These are phyloP conservation scores for Turritopsis rubra DNA, from an alignment of 30 jellyfish, hydroid and myxozoan species.

Conservation along the genomic window DNA sequence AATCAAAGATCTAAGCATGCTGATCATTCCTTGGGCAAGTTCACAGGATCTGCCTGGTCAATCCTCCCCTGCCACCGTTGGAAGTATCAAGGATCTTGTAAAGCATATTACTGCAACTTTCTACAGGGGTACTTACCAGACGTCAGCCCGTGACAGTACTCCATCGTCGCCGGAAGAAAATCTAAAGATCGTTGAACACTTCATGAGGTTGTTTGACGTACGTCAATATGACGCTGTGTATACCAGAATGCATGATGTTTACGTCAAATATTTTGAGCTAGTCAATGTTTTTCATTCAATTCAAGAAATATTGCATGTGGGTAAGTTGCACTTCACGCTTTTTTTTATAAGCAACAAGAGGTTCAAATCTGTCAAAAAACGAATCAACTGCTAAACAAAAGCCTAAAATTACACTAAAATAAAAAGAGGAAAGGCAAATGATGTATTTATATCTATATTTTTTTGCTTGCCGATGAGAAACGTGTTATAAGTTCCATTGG, in stretches of 20 bases:
- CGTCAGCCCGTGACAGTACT: neutral
- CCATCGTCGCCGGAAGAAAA: neutral
- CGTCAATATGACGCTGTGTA: constrained; percentile 48
- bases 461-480: too few relatives aligned
- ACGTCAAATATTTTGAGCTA: constrained; percentile 53
- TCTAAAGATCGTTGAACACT: constrained; percentile 56
- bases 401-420: too few relatives aligned
- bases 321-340: constrained; percentile 34
- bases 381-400: too few relatives aligned
- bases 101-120: neutral
- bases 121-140: neutral
- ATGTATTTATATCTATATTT: too few relatives aligned
- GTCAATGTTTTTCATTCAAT: constrained; percentile 52
- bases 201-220: constrained; percentile 76
- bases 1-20: constrained; percentile 26
- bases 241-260: constrained; percentile 73
- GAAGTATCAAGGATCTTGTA: neutral
- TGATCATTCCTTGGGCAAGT: constrained; percentile 52
- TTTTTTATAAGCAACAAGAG: too few relatives aligned
- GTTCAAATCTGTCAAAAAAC: too few relatives aligned
- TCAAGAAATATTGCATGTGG: constrained; percentile 54
- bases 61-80: neutral
- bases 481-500: too few relatives aligned
- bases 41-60: neutral
- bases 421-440: too few relatives aligned